A percentile compares a stretch with the other conserved stretches of the same genome.
Conservation (phyloP, 2,113 vertebrate species). For the Thinocorus orbignyianus region DNA sequence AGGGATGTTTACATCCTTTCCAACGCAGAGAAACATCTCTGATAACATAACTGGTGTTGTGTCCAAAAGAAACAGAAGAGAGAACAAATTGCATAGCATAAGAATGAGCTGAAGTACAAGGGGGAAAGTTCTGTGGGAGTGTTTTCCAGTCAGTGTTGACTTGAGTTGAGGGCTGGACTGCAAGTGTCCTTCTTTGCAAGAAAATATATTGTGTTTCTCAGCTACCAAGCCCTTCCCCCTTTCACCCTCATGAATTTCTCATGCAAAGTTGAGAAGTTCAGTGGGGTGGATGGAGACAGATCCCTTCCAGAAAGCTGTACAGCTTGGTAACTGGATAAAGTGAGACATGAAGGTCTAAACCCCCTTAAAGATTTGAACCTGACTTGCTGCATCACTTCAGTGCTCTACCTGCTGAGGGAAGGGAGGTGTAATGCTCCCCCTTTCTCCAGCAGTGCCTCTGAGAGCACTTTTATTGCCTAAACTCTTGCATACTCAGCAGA, state of each 20-base stretch:
- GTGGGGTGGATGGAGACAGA: background rate
- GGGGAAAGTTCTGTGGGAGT: background rate
- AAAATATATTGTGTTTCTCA: background rate
- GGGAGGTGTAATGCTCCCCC: background rate
- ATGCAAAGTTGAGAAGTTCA: background rate
- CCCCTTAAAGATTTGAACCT: background rate
- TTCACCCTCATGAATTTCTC: background rate
- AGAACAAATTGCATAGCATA: background rate
- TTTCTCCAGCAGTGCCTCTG: fast-evolving
- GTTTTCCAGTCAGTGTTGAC: background rate
- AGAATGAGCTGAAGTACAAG: background rate
- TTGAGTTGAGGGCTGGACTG: background rate
- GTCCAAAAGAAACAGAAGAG: background rate
- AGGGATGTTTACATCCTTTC: background rate
- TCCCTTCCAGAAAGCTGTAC: background rate
- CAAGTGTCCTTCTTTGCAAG: background rate
- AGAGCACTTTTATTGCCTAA: background rate
- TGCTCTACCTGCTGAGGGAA: background rate
- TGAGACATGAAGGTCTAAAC: background rate
- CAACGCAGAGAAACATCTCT: background rate
- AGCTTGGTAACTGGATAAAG: background rate
- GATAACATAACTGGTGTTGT: background rate
- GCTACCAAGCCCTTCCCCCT: background rate
- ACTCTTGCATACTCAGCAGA: background rate
- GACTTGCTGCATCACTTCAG: background rate